A percentile compares a stretch with the other conserved stretches of the same genome.
Evolutionary conservation across 2,797 vertebrate species (phyloP).

Genomic region (Amblyraja radiata): DNA sequence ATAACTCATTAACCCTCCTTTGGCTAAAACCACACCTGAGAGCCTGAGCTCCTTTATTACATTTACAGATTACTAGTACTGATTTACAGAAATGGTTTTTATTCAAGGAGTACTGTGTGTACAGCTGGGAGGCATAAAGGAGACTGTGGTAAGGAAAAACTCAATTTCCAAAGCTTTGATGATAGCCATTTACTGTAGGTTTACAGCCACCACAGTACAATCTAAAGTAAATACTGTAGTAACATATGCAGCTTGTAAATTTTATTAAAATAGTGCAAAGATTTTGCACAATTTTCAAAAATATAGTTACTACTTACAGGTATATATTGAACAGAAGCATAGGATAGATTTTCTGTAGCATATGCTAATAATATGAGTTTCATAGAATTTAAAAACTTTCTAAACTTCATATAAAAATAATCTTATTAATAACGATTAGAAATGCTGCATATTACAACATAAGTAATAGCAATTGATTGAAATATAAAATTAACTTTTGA

Average conservation of each 20-base stretch:
- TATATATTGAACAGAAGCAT: neutral
- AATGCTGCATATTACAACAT: neutral
- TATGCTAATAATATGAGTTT: neutral
- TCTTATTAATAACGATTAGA: neutral
- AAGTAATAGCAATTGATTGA: neutral
- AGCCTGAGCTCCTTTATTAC: conserved; percentile 41
- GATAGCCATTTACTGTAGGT: neutral
- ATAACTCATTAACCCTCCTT: conserved; percentile 48
- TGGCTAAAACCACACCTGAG: conserved; percentile 50
- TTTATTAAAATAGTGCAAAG: conserved; percentile 25
- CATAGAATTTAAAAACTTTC: neutral
- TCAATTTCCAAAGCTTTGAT: conserved; percentile 20
- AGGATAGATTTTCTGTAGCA: neutral
- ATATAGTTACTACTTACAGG: neutral
- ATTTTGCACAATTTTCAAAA: neutral
- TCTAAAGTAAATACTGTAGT: neutral
- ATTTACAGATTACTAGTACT: conserved; percentile 26
- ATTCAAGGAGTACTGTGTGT: conserved; percentile 13
- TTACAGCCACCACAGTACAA: neutral
- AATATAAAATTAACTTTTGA: too few relatives aligned
- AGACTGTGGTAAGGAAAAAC: neutral
- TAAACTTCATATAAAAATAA: conserved; percentile 1
- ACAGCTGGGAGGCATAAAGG: conserved; percentile 19
- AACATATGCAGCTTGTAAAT: conserved; percentile 27
- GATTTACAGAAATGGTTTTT: conserved; percentile 17